Conservation (phyloP, 2,797 vertebrate species). For the Darevskia nairensis region DNA sequence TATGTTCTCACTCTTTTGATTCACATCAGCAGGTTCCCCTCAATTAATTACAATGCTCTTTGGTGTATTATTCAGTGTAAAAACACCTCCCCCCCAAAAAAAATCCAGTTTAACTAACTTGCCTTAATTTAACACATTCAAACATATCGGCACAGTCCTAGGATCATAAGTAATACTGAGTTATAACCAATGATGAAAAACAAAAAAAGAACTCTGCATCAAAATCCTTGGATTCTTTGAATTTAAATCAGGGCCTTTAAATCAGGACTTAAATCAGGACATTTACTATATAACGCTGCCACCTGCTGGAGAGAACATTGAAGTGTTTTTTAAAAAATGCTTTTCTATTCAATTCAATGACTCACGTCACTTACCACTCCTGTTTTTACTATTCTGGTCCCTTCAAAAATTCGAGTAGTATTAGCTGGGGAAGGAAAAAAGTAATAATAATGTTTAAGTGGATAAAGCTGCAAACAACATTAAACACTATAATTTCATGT, state of each 20-base stretch:
- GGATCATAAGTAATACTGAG: not conserved
- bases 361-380: constrained; percentile 89
- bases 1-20: constrained; percentile 44
- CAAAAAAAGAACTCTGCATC: accelerated
- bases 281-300: constrained; percentile 74
- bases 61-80: not conserved
- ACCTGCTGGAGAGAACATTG: constrained; percentile 70
- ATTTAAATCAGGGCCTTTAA: not conserved
- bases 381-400: constrained; percentile 96
- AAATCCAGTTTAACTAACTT: not conserved
- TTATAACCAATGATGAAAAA: not conserved
- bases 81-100: not conserved
- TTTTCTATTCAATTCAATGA: not conserved
- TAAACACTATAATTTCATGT: not conserved
- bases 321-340: not conserved
- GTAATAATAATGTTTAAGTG: constrained; percentile 51
- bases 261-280: not conserved
- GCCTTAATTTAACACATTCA: not conserved
- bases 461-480: not conserved
- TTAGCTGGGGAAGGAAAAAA: constrained; percentile 82
- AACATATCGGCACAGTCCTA: constrained; percentile 5
- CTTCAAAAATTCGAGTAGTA: constrained; percentile 97
- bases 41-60: not conserved
- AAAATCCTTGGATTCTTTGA: not conserved
- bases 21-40: constrained; percentile 32